These are phyloP conservation scores for Sarcophaga subvicina DNA, from an alignment of 2,888 invertebrate species.

Conservation along the genomic window DNA sequence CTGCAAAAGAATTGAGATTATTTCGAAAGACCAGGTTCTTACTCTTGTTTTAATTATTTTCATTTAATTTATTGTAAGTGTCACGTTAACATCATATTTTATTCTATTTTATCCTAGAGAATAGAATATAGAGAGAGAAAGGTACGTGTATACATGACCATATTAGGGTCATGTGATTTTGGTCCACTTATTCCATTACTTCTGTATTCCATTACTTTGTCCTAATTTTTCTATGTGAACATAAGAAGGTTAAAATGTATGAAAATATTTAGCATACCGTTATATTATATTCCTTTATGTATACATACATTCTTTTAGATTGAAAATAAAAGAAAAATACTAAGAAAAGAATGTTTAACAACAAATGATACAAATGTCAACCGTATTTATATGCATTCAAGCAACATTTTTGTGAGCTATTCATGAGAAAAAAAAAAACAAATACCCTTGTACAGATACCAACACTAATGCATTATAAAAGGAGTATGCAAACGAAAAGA, in stretches of 20 bases:
- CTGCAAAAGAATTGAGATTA: no score
- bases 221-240: neutral
- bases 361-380: slow-evolving; percentile 68
- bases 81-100: slow-evolving; percentile 18
- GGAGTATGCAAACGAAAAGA: no score
- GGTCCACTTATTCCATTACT: neutral
- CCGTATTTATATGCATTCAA: slow-evolving; percentile 61
- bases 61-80: slow-evolving; percentile 1
- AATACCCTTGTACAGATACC: slow-evolving; percentile 11
- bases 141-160: slow-evolving; percentile 16
- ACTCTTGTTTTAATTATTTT: neutral
- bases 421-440: slow-evolving; percentile 47
- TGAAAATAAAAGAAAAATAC: no score
- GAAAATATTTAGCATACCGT: no score
- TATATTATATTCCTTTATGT: slow-evolving; percentile 15
- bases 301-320: neutral
- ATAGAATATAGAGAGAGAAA: no score
- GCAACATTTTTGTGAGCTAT: slow-evolving; percentile 59
- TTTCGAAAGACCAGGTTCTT: no score
- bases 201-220: neutral
- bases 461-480: neutral
- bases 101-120: neutral
- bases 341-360: slow-evolving; percentile 52
- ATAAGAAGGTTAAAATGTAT: no score
- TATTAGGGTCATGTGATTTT: slow-evolving; percentile 45